A percentile compares a stretch with the other conserved stretches of the same genome.
These are phyloP conservation scores for Coccyzus lansbergi DNA, from an alignment of 2,797 vertebrate genomes.

Conservation along the genomic window DNA sequence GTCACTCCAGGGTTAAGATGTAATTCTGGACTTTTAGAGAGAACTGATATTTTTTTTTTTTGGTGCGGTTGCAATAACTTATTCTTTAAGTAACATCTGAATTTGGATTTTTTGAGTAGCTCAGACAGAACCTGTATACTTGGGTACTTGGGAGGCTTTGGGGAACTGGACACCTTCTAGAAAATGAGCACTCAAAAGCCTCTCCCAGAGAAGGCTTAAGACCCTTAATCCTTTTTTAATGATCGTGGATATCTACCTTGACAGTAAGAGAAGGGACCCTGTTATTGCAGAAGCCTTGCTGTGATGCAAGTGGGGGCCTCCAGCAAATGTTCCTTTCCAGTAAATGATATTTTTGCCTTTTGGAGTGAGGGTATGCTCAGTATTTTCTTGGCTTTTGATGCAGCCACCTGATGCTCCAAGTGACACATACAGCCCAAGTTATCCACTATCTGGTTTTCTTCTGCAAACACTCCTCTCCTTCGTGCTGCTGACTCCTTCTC, in stretches of 20 bases:
- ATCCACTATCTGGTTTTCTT: neutral
- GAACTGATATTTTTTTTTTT: neutral
- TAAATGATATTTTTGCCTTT: neutral
- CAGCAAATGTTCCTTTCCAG: neutral
- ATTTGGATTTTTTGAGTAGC: neutral
- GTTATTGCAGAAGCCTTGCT: neutral
- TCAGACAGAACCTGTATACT: neutral
- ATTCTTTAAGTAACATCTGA: neutral
- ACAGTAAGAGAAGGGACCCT: neutral
- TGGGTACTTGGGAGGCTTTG: neutral
- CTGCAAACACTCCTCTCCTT: neutral
- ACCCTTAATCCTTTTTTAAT: neutral
- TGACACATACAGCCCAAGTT: neutral
- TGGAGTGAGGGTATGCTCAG: neutral
- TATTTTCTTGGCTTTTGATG: neutral
- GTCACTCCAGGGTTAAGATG: neutral
- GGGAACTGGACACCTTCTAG: neutral
- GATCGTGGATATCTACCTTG: neutral
- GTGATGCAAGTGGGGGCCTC: accelerated
- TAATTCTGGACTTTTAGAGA: neutral
- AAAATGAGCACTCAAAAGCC: accelerated
- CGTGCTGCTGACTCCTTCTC: neutral
- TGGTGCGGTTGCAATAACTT: neutral
- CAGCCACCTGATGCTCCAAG: neutral
- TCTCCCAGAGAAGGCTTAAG: neutral